phyloP scores from a whole-genome alignment of 2,797 vertebrate species.

The Ibycter americanus region DNA sequence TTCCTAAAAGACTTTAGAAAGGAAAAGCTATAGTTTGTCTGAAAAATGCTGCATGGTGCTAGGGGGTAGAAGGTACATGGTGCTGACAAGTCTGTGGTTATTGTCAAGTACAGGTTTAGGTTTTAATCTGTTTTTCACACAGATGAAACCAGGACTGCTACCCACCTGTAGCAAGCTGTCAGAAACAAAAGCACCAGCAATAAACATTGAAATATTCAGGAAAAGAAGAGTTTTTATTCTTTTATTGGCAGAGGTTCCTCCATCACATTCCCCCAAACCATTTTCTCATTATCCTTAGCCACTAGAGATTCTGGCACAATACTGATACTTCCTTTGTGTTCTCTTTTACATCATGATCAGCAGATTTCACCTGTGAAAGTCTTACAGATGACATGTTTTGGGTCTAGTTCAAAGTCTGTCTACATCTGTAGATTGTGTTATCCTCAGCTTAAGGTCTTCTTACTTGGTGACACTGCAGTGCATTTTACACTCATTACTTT shows the following conservation, averaged over 20 bases:
- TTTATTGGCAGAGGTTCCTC: background rate
- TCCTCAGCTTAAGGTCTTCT: background rate
- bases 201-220: background rate
- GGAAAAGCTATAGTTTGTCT: background rate
- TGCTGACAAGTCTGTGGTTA: background rate
- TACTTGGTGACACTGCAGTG: background rate
- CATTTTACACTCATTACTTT: background rate
- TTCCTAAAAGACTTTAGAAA: background rate
- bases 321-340: background rate
- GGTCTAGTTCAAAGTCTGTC: background rate
- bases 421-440: background rate
- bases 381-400: background rate
- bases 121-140: too few species aligned
- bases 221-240: background rate
- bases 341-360: background rate
- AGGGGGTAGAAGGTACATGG: rapidly evolving
- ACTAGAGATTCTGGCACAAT: background rate
- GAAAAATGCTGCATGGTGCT: background rate
- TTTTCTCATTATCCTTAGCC: background rate
- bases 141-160: background rate
- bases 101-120: too few species aligned
- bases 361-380: background rate
- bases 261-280: background rate
- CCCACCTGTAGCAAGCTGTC: background rate
- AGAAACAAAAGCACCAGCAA: background rate